Conservation (phyloP, 2,797 vertebrate genomes). For the Melanotaenia pygmaea region DNA sequence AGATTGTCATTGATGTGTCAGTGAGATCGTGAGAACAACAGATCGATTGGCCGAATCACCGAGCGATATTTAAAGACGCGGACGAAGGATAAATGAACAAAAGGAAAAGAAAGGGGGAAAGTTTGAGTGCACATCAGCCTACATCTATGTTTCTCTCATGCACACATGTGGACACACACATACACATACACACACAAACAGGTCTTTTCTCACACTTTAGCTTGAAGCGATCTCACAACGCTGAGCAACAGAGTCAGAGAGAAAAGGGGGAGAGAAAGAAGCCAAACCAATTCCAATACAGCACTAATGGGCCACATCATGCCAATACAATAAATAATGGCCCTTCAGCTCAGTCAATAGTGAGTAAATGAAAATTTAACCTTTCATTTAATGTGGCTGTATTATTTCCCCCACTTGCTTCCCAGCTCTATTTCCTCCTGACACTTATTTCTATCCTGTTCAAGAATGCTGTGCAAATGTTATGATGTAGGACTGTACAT, state of each 20-base stretch:
- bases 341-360: conserved; percentile 87
- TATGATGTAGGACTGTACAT: conserved; percentile 47
- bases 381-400: conserved; percentile 87
- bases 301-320: conserved; percentile 90
- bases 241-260: conserved; percentile 72
- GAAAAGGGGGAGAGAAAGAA: conserved; percentile 68
- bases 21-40: conserved; percentile 82
- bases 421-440: conserved; percentile 76
- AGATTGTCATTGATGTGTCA: conserved; percentile 88
- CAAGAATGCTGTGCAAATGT: conserved; percentile 71
- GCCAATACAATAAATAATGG: conserved; percentile 90
- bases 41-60: conserved; percentile 83
- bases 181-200: conserved; percentile 40
- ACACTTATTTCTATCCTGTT: conserved; percentile 69
- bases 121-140: conserved; percentile 51
- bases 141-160: conserved; percentile 5
- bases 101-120: conserved; percentile 64
- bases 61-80: conserved; percentile 64
- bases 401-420: conserved; percentile 83
- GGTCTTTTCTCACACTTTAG: conserved; percentile 75
- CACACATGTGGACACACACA: conserved; percentile 39
- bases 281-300: conserved; percentile 87
- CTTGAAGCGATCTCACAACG: conserved; percentile 81
- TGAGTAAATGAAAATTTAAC: conserved; percentile 89
- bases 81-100: conserved; percentile 59